These are phyloP conservation scores for Pissodes strobi DNA, from an alignment of 1,140 invertebrate species.

Conservation along the genomic window DNA sequence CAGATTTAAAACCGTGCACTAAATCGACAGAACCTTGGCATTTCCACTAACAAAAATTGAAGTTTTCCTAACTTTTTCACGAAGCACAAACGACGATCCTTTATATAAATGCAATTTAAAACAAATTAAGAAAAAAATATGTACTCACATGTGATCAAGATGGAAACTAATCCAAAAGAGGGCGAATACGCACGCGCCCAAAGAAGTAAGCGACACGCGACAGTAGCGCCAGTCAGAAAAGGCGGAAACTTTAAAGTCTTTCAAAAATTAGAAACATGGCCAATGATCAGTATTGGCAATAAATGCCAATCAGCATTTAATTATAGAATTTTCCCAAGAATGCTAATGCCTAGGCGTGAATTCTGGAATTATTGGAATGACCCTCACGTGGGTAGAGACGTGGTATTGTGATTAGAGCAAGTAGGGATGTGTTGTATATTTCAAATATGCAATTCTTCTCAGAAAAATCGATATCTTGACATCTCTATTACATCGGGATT, in stretches of 20 bases:
- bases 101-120: neutral
- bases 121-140: constrained; percentile 32
- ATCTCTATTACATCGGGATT: no score
- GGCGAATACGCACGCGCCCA: constrained; percentile 35
- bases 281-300: no score
- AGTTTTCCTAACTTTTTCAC: constrained; percentile 12
- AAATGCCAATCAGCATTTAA: no score
- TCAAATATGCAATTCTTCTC: no score
- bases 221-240: constrained; percentile 18
- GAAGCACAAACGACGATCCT: neutral
- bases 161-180: constrained; percentile 66
- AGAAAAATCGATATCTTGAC: no score
- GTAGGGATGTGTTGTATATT: no score
- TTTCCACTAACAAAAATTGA: neutral
- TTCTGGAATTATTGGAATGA: no score
- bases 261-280: no score
- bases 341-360: no score
- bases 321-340: no score
- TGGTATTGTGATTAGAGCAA: no score
- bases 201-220: constrained; percentile 29
- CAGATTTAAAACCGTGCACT: constrained; percentile 3
- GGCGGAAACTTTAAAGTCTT: constrained; percentile 23
- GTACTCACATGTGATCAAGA: constrained; percentile 68
- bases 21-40: neutral
- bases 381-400: no score